Evolutionary conservation across 2,888 invertebrate species (phyloP).

Genomic region (Phorcus lineatus): DNA sequence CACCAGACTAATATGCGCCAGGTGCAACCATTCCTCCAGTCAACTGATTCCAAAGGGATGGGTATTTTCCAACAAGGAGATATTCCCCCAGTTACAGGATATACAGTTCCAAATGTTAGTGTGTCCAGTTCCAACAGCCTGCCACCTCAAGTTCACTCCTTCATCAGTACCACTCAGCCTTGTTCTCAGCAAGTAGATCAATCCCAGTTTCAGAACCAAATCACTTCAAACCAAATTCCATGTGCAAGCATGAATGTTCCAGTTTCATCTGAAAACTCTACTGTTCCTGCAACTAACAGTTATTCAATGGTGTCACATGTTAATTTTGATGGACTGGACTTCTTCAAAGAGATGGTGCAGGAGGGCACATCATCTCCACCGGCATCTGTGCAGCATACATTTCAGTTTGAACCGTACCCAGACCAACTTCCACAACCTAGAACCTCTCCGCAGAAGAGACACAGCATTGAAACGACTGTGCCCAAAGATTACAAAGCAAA

Average conservation of each 20-base stretch:
- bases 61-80: background rate
- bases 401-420: conserved; percentile 8
- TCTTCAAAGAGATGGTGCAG: background rate
- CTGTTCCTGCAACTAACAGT: background rate
- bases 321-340: background rate
- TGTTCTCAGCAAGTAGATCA: background rate
- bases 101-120: background rate
- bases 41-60: background rate
- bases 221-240: too few species aligned
- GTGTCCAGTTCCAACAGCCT: background rate
- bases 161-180: background rate
- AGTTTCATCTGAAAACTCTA: background rate
- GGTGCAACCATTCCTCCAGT: background rate
- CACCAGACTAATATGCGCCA: background rate
- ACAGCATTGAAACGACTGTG: background rate
- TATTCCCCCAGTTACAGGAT: background rate
- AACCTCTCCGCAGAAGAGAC: background rate
- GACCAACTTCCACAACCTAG: conserved; percentile 9
- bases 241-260: background rate
- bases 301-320: background rate
- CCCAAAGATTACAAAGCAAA: background rate
- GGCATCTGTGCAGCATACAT: background rate
- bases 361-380: background rate
- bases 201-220: too few species aligned
- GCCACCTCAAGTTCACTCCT: background rate